Evolutionary conservation across 2,888 invertebrate species (phyloP).

Genomic region (Tanypteryx hageni): DNA sequence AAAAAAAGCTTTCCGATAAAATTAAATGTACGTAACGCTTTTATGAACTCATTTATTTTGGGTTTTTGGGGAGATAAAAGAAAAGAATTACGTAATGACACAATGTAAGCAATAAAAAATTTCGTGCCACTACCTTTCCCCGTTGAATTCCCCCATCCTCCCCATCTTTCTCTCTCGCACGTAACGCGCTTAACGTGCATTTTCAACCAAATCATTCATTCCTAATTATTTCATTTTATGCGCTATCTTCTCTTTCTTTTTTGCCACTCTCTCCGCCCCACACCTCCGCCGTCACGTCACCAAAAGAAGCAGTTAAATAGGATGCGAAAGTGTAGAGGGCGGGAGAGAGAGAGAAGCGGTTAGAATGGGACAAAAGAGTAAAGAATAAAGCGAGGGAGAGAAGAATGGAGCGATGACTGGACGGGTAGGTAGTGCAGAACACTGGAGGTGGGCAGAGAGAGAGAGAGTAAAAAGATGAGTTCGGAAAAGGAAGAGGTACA

Average conservation of each 20-base stretch:
- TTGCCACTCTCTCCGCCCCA: background rate
- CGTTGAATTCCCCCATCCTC: background rate
- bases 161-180: background rate
- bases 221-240: slow-evolving; percentile 20
- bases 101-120: too few relatives aligned
- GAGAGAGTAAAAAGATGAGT: background rate
- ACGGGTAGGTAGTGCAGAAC: background rate
- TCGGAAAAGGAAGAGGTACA: background rate
- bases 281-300: slow-evolving; percentile 5
- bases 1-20: too few relatives aligned
- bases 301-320: slow-evolving; percentile 8
- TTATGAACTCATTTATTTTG: too few relatives aligned
- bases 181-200: slow-evolving; percentile 25
- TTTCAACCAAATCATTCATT: slow-evolving; percentile 37
- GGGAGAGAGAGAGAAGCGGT: background rate
- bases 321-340: background rate
- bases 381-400: background rate
- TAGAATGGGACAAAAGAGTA: slow-evolving; percentile 20
- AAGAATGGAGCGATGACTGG: background rate
- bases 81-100: too few relatives aligned
- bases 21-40: too few relatives aligned
- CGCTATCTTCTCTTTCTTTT: background rate
- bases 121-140: background rate
- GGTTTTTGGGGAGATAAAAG: too few relatives aligned
- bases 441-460: background rate